phyloP scores from a whole-genome alignment of 2,113 vertebrate species.

The Oriolus oriolus region DNA sequence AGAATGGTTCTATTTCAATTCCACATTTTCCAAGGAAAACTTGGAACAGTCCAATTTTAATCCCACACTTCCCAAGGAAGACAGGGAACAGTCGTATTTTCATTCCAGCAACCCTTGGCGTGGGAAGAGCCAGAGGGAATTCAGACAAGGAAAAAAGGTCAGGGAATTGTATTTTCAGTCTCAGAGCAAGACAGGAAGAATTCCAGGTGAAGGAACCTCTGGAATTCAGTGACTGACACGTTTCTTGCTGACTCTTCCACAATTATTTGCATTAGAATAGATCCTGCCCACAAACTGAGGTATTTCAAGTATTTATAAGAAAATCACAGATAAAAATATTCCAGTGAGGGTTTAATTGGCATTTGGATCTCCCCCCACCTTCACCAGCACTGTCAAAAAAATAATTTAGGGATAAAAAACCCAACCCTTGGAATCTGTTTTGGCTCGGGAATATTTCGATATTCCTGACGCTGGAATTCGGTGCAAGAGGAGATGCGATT shows the following conservation, averaged over 20 bases:
- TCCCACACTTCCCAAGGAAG: not conserved
- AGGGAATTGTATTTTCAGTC: not conserved
- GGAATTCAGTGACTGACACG: not conserved
- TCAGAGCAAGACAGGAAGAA: not conserved
- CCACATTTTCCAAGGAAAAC: not conserved
- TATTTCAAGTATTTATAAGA: not conserved
- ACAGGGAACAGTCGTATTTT: accelerated
- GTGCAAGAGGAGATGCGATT: not conserved
- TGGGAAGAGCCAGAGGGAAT: not conserved
- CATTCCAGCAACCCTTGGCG: not conserved
- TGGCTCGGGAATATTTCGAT: not conserved
- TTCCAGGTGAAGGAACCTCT: not conserved
- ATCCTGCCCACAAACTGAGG: not conserved
- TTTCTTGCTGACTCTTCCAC: not conserved
- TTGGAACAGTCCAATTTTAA: not conserved
- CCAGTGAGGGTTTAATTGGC: not conserved
- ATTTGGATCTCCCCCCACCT: not conserved
- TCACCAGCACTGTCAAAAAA: not conserved
- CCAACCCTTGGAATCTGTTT: not conserved
- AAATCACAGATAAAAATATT: not conserved
- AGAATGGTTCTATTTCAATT: not conserved
- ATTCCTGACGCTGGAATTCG: not conserved
- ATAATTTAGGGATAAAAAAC: not conserved
- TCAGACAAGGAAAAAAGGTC: not conserved
- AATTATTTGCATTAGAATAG: not conserved